Evolutionary conservation across 2,888 invertebrate genomes (phyloP), one percentile per base, ranked within the genome.

Genomic region (Pantelozetes paolii): DNA sequence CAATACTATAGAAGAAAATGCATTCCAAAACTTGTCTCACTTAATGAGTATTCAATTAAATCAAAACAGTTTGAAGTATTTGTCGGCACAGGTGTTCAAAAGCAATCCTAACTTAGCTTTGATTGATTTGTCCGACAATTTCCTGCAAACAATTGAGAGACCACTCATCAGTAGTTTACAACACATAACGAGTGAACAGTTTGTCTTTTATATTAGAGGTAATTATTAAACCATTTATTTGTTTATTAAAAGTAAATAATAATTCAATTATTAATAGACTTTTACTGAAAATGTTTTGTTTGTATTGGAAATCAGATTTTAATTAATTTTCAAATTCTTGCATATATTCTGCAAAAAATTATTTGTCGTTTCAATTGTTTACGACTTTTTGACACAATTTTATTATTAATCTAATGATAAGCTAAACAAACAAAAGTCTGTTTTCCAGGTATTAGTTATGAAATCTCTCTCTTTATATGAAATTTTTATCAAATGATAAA

Each of bases 1-100:
- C 26, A 28, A 45, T 13, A 69, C 13, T 1, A 69, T 69, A 20
- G 69, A 69, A 26, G 45, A 42, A 5, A 69, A 69, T 40, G 69
- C 69, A 40, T 69, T 69, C 69, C 69, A 45, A 26, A 69, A 69
- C 45, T 26, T 45, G 26, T 26, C 23, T 69, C 69, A 69, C 23
- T 69, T 69, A 69, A 45, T 69, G 69, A 42, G 26, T 23, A n/a
- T 69, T 26, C 69, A 26, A 28, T 69, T 69, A 11, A 69, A n/a
- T 45, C 40, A 42, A 20, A 69, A 69, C 45, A 69, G 40, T 26
- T n/a, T 69, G 3, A n/a, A 20, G 15, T 45, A 42, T 69, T 6
- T 69, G 5, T 69, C 69, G 26, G 5, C 23, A 1, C 42, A 42
- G 15, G 26, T 45, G 8, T 45, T 69, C 18, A 45, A 28, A 28